These are phyloP conservation scores for Amorpha juglandis DNA, from an alignment of 2,888 invertebrate species.

Conservation along the genomic window DNA sequence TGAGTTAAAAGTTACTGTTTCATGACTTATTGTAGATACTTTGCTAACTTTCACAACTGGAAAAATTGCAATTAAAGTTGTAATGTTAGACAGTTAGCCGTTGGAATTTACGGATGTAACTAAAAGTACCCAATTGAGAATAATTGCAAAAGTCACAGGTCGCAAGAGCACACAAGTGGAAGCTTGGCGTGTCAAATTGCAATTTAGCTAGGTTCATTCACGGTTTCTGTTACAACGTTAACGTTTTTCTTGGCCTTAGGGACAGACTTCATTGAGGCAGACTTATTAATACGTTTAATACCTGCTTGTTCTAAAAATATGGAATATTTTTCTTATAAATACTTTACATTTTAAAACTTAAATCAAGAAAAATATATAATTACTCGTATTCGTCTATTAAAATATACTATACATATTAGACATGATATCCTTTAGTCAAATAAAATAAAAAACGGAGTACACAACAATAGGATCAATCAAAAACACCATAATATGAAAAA, in stretches of 20 bases:
- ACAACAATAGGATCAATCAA: conserved; percentile 2
- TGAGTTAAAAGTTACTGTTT: conserved; percentile 65
- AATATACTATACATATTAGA: not conserved
- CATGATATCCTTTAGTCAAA: not conserved
- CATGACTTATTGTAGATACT: conserved; percentile 16
- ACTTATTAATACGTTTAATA: not conserved
- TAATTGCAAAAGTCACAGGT: conserved; percentile 21
- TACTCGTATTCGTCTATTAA: not conserved
- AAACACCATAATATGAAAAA: conserved; percentile 7
- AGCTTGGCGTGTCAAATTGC: conserved; percentile 26
- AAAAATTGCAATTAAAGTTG: conserved; percentile 10
- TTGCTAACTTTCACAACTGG: not conserved
- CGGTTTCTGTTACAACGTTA: conserved; percentile 10
- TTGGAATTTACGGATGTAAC: conserved; percentile 3
- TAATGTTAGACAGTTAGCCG: conserved; percentile 4
- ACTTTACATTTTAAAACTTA: not conserved
- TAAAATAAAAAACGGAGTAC: not conserved
- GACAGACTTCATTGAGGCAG: not conserved
- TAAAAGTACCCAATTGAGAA: conserved; percentile 17
- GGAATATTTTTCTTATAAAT: not conserved
- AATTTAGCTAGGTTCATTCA: conserved; percentile 24
- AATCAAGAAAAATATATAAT: not conserved
- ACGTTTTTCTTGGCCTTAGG: conserved; percentile 17
- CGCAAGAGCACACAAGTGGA: conserved; percentile 19
- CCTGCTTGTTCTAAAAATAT: not conserved